Base-by-base conservation (phyloP, 2,888 invertebrate species). In the Stratiomys singularior region DNA sequence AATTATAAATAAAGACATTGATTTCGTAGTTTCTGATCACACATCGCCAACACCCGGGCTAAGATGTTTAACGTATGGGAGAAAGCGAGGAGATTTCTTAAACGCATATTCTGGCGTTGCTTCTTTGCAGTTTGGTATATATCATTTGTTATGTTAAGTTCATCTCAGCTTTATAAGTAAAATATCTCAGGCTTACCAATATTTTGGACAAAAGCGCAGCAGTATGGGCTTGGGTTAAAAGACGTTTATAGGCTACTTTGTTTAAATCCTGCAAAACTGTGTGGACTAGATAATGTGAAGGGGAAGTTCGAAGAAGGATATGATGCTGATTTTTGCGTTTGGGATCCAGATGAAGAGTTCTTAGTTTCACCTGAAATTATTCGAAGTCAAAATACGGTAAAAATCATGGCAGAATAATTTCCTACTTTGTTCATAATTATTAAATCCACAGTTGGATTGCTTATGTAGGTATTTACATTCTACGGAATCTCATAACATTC, bases 71-170 rank as follows among this genome's bases (percentile, higher is more conserved):
- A 86, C 83, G 23, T 85, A 85, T 72, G 87, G 87, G 0, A 82
- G 83, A 47, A 82, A 81, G n/a, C 87, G 89, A 66, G 90, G 90
- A 30, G 89, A 93, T 82, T 93, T 93, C 82, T 83, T 93, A 78
- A 89, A 90, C 81, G 93, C 93, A 30, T 93, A 93, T 92, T 93
- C 93, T 37, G 93, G 93, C 66, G 92, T 94, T 79, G 91, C 93
- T 0, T 92, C 93, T 0, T 86, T 93, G 27, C 93, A 93, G 84
- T 91, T 93, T 84, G 92, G 92, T 90, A 85, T 79, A 83, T 11
- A 9, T 2, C 13, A 11, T 9, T 21, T 67, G 9, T 37, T 60
- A 4, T 25, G 18, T 13, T 60, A 60, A n/a, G 5, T 25, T 23
- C 60, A 23, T 2, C 18, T 60, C 7, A 25, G 15, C 4, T 5